Evolutionary conservation across 2,113 vertebrate species (phyloP).

Genomic region (Balaenoptera acutorostrata): DNA sequence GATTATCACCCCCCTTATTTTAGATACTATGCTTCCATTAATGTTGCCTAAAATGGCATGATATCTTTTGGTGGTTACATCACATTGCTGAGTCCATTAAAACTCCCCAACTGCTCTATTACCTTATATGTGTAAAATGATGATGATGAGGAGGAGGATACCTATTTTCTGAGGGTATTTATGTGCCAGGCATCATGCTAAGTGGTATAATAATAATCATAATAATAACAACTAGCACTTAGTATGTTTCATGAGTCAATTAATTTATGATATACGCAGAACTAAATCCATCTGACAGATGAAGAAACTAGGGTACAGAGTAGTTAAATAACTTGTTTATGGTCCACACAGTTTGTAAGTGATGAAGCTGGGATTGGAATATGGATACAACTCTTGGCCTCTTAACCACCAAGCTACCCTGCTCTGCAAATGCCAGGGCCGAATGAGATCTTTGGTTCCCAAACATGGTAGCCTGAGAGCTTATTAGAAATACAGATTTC

Average conservation of each 20-base stretch:
- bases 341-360: not conserved
- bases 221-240: not conserved
- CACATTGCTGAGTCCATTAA: not conserved
- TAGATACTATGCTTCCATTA: not conserved
- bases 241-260: not conserved
- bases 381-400: not conserved
- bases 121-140: not conserved
- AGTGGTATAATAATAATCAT: not conserved
- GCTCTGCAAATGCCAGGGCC: not conserved
- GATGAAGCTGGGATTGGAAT: not conserved
- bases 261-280: not conserved
- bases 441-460: not conserved
- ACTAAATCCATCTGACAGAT: not conserved
- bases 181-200: not conserved
- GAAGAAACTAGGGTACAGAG: not conserved
- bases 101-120: not conserved
- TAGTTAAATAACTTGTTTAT: not conserved
- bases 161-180: not conserved
- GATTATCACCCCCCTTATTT: not conserved
- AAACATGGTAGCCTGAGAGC: not conserved
- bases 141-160: not conserved
- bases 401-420: not conserved
- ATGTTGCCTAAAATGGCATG: not conserved
- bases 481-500: slow-evolving; percentile 2
- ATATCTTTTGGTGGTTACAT: not conserved